Conservation (phyloP, 2,113 vertebrate species). For the Ammodytes marinus region DNA sequence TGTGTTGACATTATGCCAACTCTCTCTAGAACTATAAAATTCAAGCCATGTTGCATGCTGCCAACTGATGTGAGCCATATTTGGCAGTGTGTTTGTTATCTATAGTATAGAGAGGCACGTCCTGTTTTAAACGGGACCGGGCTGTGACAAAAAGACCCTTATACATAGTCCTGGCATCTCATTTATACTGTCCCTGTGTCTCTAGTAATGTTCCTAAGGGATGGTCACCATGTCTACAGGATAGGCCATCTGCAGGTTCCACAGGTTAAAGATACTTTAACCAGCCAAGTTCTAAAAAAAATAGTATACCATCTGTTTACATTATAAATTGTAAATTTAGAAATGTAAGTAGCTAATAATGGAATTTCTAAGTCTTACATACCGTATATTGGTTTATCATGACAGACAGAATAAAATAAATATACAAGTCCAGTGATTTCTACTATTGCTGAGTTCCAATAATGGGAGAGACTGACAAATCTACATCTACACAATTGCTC, state of each 20-base stretch:
- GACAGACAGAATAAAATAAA: not conserved
- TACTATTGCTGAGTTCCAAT: not conserved
- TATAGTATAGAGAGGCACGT: slow-evolving; percentile 53
- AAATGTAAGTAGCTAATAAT: not conserved
- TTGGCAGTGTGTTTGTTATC: slow-evolving; percentile 70
- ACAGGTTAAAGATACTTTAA: slow-evolving; percentile 1
- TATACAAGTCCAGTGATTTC: not conserved
- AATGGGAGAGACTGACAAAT: not conserved
- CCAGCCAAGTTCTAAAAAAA: not conserved
- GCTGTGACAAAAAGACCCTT: slow-evolving; percentile 50
- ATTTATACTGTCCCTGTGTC: slow-evolving; percentile 1
- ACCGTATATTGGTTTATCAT: not conserved
- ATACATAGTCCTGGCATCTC: slow-evolving; percentile 16
- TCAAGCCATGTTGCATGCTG: slow-evolving; percentile 49
- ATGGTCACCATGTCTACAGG: slow-evolving; percentile 6
- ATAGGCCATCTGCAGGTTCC: not conserved
- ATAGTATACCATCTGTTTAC: not conserved
- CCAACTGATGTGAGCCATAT: slow-evolving; percentile 71
- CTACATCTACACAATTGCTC: slow-evolving; percentile 4
- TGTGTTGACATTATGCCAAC: slow-evolving; percentile 37
- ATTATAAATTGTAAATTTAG: not conserved
- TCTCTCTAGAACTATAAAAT: slow-evolving; percentile 28
- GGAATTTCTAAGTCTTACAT: not conserved
- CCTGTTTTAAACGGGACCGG: slow-evolving; percentile 59
- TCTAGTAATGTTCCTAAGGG: slow-evolving; percentile 13